Conservation (phyloP, 30 jellyfish, hydroid and myxozoan genomes). For the Aurelia coerulea region DNA sequence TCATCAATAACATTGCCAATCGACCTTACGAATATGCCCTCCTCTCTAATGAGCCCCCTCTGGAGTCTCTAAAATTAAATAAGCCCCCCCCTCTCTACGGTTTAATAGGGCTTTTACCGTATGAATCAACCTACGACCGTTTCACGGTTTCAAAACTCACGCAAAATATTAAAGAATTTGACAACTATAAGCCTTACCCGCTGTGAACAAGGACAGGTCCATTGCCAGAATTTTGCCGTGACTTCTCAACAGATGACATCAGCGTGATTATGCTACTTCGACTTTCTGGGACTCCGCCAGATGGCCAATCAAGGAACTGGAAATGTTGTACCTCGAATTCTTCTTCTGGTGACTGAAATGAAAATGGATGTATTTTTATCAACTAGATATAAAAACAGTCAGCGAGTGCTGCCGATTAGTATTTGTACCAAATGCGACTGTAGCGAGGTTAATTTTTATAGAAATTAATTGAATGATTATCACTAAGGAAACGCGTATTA, state of each 20-base stretch:
- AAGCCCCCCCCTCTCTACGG: too few relatives aligned
- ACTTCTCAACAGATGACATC: constrained; percentile 79
- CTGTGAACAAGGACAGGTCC: constrained; percentile 86
- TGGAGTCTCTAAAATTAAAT: too few relatives aligned
- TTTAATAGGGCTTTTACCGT: too few relatives aligned
- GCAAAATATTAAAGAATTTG: neutral
- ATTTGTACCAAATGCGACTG: too few relatives aligned
- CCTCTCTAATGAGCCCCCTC: too few relatives aligned
- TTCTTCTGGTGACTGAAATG: constrained; percentile 47
- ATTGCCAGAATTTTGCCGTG: constrained; percentile 76
- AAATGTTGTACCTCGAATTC: constrained; percentile 73
- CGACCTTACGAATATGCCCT: too few relatives aligned
- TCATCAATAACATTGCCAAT: too few relatives aligned
- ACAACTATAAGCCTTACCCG: constrained; percentile 40
- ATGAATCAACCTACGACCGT: neutral
- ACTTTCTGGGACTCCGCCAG: constrained; percentile 52
- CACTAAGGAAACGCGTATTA: too few relatives aligned
- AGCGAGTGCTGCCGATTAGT: too few relatives aligned
- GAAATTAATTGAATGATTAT: too few relatives aligned
- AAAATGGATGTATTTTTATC: neutral
- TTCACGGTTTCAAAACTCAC: neutral
- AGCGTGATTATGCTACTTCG: constrained; percentile 57
- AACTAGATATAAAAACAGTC: neutral
- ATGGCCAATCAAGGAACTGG: constrained; percentile 83
- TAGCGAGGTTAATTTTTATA: too few relatives aligned